Percentiles rank a stretch among this genome's conserved stretches.
Conservation (phyloP, 2,888 invertebrate genomes). For the Diarsia brunnea region DNA sequence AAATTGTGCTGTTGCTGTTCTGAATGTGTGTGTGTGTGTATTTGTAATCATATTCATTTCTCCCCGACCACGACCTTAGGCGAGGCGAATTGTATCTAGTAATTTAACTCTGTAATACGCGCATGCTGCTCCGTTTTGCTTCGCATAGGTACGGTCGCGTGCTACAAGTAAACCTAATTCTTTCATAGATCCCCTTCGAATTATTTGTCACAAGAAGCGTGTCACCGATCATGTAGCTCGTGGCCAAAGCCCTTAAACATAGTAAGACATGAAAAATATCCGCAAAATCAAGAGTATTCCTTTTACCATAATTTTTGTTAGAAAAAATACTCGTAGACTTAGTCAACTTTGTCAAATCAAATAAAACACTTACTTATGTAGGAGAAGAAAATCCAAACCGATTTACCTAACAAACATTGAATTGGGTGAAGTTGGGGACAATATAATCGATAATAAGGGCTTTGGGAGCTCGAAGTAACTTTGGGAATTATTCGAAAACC, state of each 20-base stretch:
- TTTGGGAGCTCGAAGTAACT: conserved; percentile 49
- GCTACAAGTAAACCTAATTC: too few relatives aligned
- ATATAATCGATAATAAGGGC: conserved; percentile 63
- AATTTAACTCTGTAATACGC: too few relatives aligned
- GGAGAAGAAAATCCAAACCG: background rate
- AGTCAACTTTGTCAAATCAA: background rate
- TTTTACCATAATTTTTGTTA: background rate
- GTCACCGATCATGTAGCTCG: background rate
- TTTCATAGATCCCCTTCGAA: background rate
- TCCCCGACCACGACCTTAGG: background rate
- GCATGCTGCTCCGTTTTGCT: too few relatives aligned
- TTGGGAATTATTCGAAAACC: conserved; percentile 50
- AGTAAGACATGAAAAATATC: background rate
- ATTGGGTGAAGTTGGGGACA: conserved; percentile 56
- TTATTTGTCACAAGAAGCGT: background rate
- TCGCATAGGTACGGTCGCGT: too few relatives aligned
- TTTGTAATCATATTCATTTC: background rate
- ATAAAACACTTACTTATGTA: conserved; percentile 12
- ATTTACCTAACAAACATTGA: conserved; percentile 25
- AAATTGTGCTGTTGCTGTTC: background rate
- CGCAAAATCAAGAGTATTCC: background rate
- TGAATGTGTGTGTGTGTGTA: background rate
- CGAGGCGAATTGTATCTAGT: too few relatives aligned
- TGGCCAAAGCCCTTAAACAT: background rate
- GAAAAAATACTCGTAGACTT: background rate